Base-by-base conservation (phyloP, 2,113 vertebrate species). In the Rhagologus leucostigma region DNA sequence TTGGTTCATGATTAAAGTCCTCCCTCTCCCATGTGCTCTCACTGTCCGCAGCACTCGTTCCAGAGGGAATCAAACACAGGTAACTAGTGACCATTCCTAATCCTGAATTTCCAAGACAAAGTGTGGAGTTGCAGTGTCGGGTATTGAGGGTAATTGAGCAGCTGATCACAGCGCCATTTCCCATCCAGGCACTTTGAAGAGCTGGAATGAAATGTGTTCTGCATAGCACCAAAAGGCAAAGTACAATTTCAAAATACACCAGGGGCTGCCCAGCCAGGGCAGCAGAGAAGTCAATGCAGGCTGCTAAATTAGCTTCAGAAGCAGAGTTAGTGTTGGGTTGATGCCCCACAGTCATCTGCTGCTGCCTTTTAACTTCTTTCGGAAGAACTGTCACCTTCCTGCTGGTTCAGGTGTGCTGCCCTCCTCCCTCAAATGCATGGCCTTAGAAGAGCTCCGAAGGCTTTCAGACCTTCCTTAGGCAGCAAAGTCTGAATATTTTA, bases 281-380 rank as follows among this genome's bases (percentile, higher is more conserved):
- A 63, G 49, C 44, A 82, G 70, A 88, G 67, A 32, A 68, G n/a
- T 68, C 49, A 37, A 12, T 44, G 24, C 16, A 64, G 83, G 53
- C 70, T 90, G 49, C 17, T 92, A 32, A 96, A 88, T 49, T 47
- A 68, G 52, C 35, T 73, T 37, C 49, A 76, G 91, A 44, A 73
- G 63, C 62, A 76, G 33, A 35, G 11, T 5, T 39, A 71, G 33
- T 22, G 53, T 15, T 64, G 69, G 42, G 22, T 55, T 57, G 62
- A 37, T 79, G 63, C 24, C 49, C 16, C 46, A 27, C 11, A 21
- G 49, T 37, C 57, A 68, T 42, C 39, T 63, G 21, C 75, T 74
- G 46, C 46, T 92, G 81, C 47, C 39, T 53, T 13, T 21, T 56
- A 12, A 41, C 67, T 53, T 44, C 63, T 80, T 47, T 21, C 55